Evolutionary conservation across 2,888 invertebrate species (phyloP).

Genomic region (Uropetala carovei): DNA sequence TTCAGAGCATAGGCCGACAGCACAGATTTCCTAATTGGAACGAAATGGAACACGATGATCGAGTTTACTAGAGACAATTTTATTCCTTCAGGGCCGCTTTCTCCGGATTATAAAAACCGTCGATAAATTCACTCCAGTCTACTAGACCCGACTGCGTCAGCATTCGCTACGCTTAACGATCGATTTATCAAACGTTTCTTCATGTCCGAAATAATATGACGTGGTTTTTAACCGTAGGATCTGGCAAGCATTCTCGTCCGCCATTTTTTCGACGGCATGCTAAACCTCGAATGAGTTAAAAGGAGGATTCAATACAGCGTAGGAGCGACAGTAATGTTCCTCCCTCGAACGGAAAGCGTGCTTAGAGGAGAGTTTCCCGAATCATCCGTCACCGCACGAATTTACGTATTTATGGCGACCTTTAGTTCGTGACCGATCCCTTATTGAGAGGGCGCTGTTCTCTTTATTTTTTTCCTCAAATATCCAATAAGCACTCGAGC

Average conservation of each 20-base stretch:
- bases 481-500: conserved; percentile 21
- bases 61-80: too few relatives aligned
- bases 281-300: background rate
- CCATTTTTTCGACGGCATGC: background rate
- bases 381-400: background rate
- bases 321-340: background rate
- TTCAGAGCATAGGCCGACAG: too few relatives aligned
- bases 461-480: background rate
- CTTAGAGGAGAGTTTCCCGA: background rate
- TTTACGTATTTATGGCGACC: background rate
- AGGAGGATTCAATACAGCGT: background rate
- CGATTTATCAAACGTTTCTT: background rate
- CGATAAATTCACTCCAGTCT: too few relatives aligned
- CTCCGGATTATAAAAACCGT: too few relatives aligned
- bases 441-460: background rate
- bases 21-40: too few relatives aligned
- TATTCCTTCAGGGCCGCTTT: too few relatives aligned
- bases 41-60: too few relatives aligned
- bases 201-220: background rate
- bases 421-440: background rate
- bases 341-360: background rate
- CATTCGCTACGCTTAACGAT: too few relatives aligned
- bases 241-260: background rate
- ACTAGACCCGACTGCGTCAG: too few relatives aligned
- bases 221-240: background rate